These are phyloP conservation scores for Nephrotoma appendiculata DNA, from an alignment of 2,888 invertebrate genomes.

Conservation along the genomic window DNA sequence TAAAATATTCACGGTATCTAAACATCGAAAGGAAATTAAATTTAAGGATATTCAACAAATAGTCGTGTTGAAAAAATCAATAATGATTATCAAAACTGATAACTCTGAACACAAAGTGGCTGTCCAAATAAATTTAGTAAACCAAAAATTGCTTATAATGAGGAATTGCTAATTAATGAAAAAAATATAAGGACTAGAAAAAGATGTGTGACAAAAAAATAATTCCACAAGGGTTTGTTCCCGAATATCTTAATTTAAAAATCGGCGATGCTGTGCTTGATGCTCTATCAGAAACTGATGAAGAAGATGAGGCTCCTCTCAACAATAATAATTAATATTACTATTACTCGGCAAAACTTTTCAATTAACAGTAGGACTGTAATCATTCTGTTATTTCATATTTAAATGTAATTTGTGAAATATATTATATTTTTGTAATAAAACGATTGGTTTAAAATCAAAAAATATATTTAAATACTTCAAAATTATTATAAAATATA, in stretches of 20 bases:
- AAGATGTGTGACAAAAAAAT: too few relatives aligned
- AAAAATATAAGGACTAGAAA: too few relatives aligned
- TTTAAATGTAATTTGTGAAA: not conserved
- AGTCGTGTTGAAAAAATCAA: not conserved
- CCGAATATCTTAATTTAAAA: too few relatives aligned
- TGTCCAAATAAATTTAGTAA: not conserved
- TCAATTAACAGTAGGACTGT: not conserved
- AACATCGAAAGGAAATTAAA: not conserved
- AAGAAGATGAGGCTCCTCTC: not conserved
- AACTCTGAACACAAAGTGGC: not conserved
- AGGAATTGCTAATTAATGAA: too few relatives aligned
- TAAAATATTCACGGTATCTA: not conserved
- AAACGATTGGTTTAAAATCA: too few relatives aligned
- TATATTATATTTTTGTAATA: too few relatives aligned
- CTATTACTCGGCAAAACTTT: not conserved
- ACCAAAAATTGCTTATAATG: not conserved
- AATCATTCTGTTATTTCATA: not conserved
- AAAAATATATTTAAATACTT: too few relatives aligned
- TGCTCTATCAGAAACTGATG: not conserved
- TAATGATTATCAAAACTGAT: not conserved
- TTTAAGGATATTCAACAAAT: not conserved
- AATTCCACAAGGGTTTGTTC: too few relatives aligned
- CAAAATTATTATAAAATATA: too few relatives aligned
- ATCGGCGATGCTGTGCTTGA: not conserved
- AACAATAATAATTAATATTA: not conserved